Evolutionary conservation across 2,113 vertebrate genomes (phyloP).

Genomic region (Ceuthmochares aereus): DNA sequence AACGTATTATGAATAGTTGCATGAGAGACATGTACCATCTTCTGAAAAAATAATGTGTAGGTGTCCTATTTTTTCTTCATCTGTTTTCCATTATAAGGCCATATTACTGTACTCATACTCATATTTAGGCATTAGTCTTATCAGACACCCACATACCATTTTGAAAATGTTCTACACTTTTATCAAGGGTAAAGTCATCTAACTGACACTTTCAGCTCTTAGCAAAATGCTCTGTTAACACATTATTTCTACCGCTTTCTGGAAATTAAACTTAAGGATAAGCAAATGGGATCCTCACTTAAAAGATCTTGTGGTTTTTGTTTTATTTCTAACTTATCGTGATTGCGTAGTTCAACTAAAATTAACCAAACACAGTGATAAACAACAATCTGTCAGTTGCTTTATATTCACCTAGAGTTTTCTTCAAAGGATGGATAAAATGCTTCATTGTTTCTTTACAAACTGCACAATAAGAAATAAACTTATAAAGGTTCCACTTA

Average conservation of each 20-base stretch:
- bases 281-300: neutral
- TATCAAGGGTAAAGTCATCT: neutral
- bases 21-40: neutral
- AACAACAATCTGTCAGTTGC: neutral
- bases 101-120: neutral
- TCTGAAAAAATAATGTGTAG: neutral
- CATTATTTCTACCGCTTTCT: neutral
- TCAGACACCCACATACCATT: slow-evolving; percentile 8
- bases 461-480: slow-evolving; percentile 37
- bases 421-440: slow-evolving; percentile 20
- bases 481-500: slow-evolving; percentile 29
- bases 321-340: neutral
- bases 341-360: neutral
- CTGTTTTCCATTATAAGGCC: neutral
- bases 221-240: neutral
- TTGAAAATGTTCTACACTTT: neutral
- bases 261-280: neutral
- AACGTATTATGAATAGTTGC: neutral
- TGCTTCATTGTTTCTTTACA: slow-evolving; percentile 9
- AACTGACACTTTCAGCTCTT: neutral
- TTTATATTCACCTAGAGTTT: slow-evolving; percentile 4
- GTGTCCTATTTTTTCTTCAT: neutral
- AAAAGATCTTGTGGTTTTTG: neutral
- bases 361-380: slow-evolving; percentile 9
- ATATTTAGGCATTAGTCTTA: neutral